A percentile compares a stretch with the other conserved stretches of the same genome.
Conservation (phyloP, 2,797 vertebrate species). For the Picus viridis region DNA sequence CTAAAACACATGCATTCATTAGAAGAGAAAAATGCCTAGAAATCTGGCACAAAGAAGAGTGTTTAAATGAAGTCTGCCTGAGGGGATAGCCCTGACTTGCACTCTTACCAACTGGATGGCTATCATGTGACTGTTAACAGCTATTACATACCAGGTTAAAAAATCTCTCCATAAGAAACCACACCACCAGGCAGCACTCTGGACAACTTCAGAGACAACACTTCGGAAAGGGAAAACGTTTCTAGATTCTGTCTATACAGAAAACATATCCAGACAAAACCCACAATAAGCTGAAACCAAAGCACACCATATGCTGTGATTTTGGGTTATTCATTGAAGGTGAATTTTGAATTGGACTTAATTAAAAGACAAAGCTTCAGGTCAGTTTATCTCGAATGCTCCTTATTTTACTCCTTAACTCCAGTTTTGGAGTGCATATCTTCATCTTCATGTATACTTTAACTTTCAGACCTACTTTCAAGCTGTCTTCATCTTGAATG, state of each 20-base stretch:
- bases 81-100: conserved; percentile 60
- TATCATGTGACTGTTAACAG: conserved; percentile 47
- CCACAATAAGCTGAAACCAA: background rate
- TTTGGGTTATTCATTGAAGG: background rate
- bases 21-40: conserved; percentile 46
- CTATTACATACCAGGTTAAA: conserved; percentile 39
- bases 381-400: background rate
- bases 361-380: background rate
- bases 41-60: conserved; percentile 51
- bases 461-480: background rate
- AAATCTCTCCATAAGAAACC: background rate
- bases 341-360: background rate
- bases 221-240: background rate
- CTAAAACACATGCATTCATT: conserved; percentile 52
- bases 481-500: background rate
- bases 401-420: background rate
- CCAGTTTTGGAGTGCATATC: background rate
- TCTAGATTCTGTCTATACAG: background rate
- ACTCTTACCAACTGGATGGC: conserved; percentile 36
- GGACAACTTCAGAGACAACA: background rate
- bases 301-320: fast-evolving
- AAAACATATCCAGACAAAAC: background rate
- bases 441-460: background rate
- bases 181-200: fast-evolving
- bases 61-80: conserved; percentile 57